Base-by-base conservation (phyloP, 2,888 invertebrate genomes). In the Trichogramma evanescens region DNA sequence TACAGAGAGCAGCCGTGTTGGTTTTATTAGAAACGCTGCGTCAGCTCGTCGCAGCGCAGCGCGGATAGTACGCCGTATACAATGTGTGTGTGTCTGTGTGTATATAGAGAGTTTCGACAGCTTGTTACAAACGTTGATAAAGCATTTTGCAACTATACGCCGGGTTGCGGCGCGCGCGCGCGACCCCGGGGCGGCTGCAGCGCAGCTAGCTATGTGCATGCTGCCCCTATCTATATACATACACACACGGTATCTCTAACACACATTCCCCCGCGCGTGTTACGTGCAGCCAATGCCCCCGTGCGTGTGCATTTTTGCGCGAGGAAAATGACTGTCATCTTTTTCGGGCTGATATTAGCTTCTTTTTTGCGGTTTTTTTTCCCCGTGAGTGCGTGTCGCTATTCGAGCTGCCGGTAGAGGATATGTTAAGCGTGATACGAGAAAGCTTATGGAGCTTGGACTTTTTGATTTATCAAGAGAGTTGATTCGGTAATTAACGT, bases 101-200 rank as follows among this genome's bases (percentile, higher is more conserved):
- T 26, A 26, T 2, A 26, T 26, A 26, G 26, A 26, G 26, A 26
- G 26, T 26, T 26, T 68, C 72, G 74, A 75, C 75, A 74, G 77
- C 75, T 76, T 74, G 76, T 77, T 77, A 76, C 74, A 73, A 71
- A 44, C 73, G 69, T 75, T 76, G 75, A 76, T 75, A 76, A 76
- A 76, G 75, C 75, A 69, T 65, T 66, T 54, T 57, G 59, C 50
- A 58, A 8, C 54, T 3, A 4, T 40, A 9, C 45, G 1, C 45
- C 8, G n/a, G 1, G 1, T 1, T 1, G 8, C 13, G n/a, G n/a
- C n/a, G n/a, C n/a, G n/a, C n/a, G n/a, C n/a, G 50, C 49, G 39
- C 42, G 41, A n/a, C 26, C 44, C 39, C 46, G 5, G 42, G 13
- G 54, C 48, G 8, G 44, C 13, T 38, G 51, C 38, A 8, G 38